These are phyloP conservation scores for Eumaeus atala DNA, from an alignment of 1,140 invertebrate species.

Conservation along the genomic window DNA sequence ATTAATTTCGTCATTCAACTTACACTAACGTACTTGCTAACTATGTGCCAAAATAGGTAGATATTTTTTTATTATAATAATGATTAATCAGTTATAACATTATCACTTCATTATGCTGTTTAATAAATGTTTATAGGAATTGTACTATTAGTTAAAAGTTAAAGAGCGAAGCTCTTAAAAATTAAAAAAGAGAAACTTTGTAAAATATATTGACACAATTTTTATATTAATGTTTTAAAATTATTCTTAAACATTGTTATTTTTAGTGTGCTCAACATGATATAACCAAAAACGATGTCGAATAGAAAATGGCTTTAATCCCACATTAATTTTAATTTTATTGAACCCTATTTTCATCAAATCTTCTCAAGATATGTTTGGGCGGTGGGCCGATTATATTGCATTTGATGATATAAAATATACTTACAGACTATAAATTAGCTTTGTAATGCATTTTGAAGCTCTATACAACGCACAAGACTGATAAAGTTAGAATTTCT, in stretches of 20 bases:
- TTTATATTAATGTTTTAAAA: background rate
- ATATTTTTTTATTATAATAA: too few species aligned
- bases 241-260: background rate
- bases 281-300: too few species aligned
- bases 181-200: background rate
- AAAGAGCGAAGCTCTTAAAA: too few species aligned
- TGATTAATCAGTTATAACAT: too few species aligned
- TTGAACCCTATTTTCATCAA: conserved; percentile 11
- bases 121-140: too few species aligned
- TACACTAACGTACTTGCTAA: too few species aligned
- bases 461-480: conserved; percentile 72
- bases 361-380: conserved; percentile 47
- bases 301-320: conserved; percentile 1
- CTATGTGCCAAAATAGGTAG: too few species aligned
- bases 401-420: conserved; percentile 20
- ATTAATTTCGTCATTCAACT: too few species aligned
- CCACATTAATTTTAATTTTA: background rate
- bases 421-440: conserved; percentile 34
- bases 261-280: too few species aligned
- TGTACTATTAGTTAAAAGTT: too few species aligned
- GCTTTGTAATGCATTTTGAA: conserved; percentile 66
- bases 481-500: conserved; percentile 60
- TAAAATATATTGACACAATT: background rate
- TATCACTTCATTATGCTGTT: too few species aligned
- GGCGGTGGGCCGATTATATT: conserved; percentile 28